A percentile compares a stretch with the other conserved stretches of the same genome.
Conservation (phyloP, 1,140 invertebrate genomes). For the Halesus radiatus region DNA sequence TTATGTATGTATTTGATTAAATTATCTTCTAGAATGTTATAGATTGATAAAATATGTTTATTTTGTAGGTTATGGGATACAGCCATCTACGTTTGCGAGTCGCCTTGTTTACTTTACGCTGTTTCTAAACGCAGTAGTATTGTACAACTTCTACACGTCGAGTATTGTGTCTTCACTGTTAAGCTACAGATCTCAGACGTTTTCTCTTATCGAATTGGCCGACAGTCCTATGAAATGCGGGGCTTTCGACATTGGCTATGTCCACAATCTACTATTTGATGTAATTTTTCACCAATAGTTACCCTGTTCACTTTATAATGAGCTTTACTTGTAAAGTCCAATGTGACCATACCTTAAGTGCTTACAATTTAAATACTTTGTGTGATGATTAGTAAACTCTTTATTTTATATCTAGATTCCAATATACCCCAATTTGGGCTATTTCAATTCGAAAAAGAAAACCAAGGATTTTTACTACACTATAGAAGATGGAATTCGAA, state of each 20-base stretch:
- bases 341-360: not conserved
- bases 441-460: slow-evolving; percentile 53
- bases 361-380: not conserved
- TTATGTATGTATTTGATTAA: too few relatives aligned
- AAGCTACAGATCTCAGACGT: slow-evolving; percentile 54
- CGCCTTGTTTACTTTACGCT: slow-evolving; percentile 60
- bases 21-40: too few relatives aligned
- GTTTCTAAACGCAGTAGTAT: slow-evolving; percentile 59
- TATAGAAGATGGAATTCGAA: slow-evolving; percentile 42
- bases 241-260: slow-evolving; percentile 52
- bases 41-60: not conserved
- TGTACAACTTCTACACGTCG: slow-evolving; percentile 64
- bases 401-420: slow-evolving; percentile 37
- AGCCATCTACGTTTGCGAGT: slow-evolving; percentile 56
- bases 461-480: slow-evolving; percentile 50
- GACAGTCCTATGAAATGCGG: slow-evolving; percentile 52
- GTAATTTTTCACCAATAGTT: slow-evolving; percentile 20
- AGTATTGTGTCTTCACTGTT: slow-evolving; percentile 62
- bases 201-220: slow-evolving; percentile 50
- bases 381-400: not conserved
- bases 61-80: slow-evolving; percentile 55
- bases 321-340: not conserved
- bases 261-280: slow-evolving; percentile 55
- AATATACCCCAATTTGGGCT: slow-evolving; percentile 46
- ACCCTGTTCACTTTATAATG: too few relatives aligned